These are phyloP conservation scores for Ailuropoda melanoleuca DNA, from an alignment of 2,113 vertebrate species.

Conservation along the genomic window DNA sequence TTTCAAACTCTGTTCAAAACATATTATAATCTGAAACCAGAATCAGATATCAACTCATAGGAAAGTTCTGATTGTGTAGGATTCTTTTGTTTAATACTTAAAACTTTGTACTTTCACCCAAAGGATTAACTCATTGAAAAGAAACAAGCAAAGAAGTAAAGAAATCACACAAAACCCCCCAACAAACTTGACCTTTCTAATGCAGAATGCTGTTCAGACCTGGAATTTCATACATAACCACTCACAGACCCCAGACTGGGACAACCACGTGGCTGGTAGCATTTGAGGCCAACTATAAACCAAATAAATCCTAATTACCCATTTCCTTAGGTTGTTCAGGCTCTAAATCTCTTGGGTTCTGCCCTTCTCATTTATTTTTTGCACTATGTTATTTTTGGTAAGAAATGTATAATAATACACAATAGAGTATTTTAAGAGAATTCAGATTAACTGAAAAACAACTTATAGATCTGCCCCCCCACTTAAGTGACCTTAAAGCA, in stretches of 20 bases:
- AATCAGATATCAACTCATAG: slow-evolving; percentile 8
- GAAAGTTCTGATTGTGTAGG: not conserved
- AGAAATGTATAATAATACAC: slow-evolving; percentile 22
- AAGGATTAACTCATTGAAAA: slow-evolving; percentile 35
- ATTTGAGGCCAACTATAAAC: slow-evolving; percentile 10
- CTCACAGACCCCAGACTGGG: not conserved
- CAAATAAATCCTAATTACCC: slow-evolving; percentile 58
- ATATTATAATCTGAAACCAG: not conserved
- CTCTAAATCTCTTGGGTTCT: slow-evolving; percentile 48
- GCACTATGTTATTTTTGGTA: slow-evolving; percentile 20
- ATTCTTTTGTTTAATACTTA: not conserved
- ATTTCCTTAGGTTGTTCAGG: slow-evolving; percentile 57
- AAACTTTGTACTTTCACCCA: not conserved
- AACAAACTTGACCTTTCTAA: not conserved
- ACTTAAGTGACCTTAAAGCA: not conserved
- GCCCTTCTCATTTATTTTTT: slow-evolving; percentile 66
- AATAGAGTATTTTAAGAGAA: slow-evolving; percentile 35
- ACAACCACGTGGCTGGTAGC: not conserved
- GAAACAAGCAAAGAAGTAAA: slow-evolving; percentile 25
- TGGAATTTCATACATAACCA: slow-evolving; percentile 17
- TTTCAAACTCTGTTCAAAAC: slow-evolving; percentile 39
- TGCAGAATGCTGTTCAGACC: not conserved
- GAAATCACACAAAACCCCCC: not conserved
- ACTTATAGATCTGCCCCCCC: not conserved
- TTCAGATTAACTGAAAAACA: slow-evolving; percentile 29